Conservation (phyloP, 1,140 invertebrate genomes). For the Neodiprion fabricii region DNA sequence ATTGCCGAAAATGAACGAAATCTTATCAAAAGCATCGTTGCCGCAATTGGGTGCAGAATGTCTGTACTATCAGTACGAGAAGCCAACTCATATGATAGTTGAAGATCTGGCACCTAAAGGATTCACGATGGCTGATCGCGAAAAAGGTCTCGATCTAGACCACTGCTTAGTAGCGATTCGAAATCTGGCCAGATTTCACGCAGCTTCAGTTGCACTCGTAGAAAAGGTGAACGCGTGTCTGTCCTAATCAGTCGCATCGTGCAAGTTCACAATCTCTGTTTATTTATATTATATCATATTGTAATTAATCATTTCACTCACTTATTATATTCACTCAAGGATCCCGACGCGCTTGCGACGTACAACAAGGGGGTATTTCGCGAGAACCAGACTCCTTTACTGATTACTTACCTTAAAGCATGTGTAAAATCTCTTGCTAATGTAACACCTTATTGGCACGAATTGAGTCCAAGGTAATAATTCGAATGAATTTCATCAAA, state of each 20-base stretch:
- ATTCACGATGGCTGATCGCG: constrained; percentile 56
- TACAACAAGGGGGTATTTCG: constrained; percentile 54
- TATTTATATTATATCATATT: background rate
- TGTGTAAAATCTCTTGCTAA: constrained; percentile 38
- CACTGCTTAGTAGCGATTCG: constrained; percentile 53
- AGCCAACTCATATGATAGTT: constrained; percentile 47
- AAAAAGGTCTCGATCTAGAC: constrained; percentile 54
- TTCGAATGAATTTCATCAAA: background rate
- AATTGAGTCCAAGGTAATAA: constrained; percentile 36
- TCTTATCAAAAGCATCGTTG: background rate
- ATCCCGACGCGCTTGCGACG: background rate
- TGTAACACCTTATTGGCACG: constrained; percentile 50
- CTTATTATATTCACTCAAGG: background rate
- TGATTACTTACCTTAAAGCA: constrained; percentile 41
- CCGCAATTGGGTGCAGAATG: constrained; percentile 29
- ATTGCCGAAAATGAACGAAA: background rate
- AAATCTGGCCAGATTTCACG: constrained; percentile 63
- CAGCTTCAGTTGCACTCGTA: constrained; percentile 53
- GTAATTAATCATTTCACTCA: background rate
- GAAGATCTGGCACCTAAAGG: constrained; percentile 55
- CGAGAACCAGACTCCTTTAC: constrained; percentile 31
- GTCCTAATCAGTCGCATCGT: background rate
- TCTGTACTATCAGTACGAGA: constrained; percentile 30
- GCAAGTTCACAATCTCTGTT: no score
- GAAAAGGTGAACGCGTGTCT: constrained; percentile 39